Percentiles rank a stretch among this genome's conserved stretches.
phyloP scores from a whole-genome alignment of 1,140 invertebrate species.

The Drosophila lacertosa region DNA sequence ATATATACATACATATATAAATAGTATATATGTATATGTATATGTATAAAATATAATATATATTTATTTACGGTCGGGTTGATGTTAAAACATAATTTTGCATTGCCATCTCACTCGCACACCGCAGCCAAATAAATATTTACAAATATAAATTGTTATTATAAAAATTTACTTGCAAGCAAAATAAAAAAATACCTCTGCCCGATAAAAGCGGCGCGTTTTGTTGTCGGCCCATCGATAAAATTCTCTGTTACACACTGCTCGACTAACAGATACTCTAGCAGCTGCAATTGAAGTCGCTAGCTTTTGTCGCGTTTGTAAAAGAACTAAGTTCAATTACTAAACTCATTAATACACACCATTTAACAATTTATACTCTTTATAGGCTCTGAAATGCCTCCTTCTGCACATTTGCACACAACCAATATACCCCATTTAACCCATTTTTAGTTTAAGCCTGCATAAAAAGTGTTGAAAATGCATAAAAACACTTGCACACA shows the following conservation, averaged over 20 bases:
- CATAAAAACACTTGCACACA: not conserved
- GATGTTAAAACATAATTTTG: not conserved
- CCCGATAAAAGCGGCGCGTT: slow-evolving; percentile 12
- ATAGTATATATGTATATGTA: too few relatives aligned
- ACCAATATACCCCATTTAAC: too few relatives aligned
- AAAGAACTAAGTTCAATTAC: too few relatives aligned
- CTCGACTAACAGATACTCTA: not conserved
- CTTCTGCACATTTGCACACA: too few relatives aligned
- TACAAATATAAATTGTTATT: slow-evolving; percentile 14
- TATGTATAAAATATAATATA: slow-evolving; percentile 3
- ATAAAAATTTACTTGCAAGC: slow-evolving; percentile 34
- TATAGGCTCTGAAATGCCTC: too few relatives aligned
- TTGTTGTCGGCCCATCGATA: slow-evolving; percentile 42
- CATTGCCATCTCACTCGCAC: slow-evolving; percentile 5
- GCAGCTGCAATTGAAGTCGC: too few relatives aligned
- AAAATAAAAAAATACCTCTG: too few relatives aligned
- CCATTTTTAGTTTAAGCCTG: too few relatives aligned
- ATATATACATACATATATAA: slow-evolving; percentile 8
- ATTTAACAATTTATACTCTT: too few relatives aligned
- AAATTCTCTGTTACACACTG: slow-evolving; percentile 19
- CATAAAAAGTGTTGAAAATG: not conserved
- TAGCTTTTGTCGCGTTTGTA: too few relatives aligned
- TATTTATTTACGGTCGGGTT: too few relatives aligned
- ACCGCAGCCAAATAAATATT: not conserved
- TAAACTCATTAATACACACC: too few relatives aligned